Evolutionary conservation across 2,888 invertebrate species (phyloP), one percentile per base, ranked within the genome.

Genomic region (Ashinkailepas kermadecensis): DNA sequence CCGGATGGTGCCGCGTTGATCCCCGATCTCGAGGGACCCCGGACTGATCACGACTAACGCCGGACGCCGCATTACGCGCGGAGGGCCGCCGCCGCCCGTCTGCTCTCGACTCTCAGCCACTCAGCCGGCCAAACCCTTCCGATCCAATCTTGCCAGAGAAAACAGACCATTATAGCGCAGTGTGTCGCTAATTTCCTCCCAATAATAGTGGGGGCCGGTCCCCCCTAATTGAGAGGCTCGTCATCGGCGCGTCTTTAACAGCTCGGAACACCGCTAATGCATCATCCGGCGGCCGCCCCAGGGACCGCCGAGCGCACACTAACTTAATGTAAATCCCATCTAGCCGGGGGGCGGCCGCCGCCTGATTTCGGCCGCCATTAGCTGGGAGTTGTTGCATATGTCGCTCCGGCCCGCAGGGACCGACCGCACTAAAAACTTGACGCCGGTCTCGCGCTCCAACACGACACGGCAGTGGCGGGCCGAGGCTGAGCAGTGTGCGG

Each of bases 211-310:
- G 74, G 18, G 56, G 25, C 4, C 23, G 18, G 9, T 54, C 74
- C 56, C 56, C 56, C n/a, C 54, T 74, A 15, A 74, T 74, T 74
- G 74, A 74, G 74, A 74, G 74, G 18, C 74, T 74, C 54, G 74
- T 74, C 74, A 74, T 74, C 56, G 74, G 21, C 56, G 54, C 74
- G 74, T 74, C 74, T 74, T 74, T 74, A 74, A 74, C 74, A 56
- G 74, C 74, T 56, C 74, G 54, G 74, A 74, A 74, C 74, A 74
- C 74, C 74, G 74, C 74, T 74, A 74, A 74, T 74, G 74, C 74
- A 74, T 74, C 74, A 74, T 74, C 74, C 21, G 21, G 56, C 15
- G 56, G 21, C 15, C 11, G 18, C 74, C 56, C 74, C 21, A 2
- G 56, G 74, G 74, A 18, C 8, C 54, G 74, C 10, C 10, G 12